A percentile compares a stretch with the other conserved stretches of the same genome.
These are phyloP conservation scores for Trachops cirrhosus DNA, from an alignment of 2,797 vertebrate species.

Conservation along the genomic window DNA sequence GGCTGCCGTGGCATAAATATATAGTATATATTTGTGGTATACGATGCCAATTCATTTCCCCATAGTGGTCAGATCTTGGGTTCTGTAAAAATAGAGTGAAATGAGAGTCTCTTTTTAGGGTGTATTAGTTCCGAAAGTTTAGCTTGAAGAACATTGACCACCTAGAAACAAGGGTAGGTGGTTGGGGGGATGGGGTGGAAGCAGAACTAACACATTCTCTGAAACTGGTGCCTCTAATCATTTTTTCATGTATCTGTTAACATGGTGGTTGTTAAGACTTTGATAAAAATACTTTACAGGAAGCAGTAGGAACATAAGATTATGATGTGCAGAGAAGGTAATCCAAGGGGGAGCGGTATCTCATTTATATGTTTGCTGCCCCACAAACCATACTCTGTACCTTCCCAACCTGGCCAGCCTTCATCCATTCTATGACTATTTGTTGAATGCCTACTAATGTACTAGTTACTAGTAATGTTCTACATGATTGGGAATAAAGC, in stretches of 20 bases:
- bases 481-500: neutral
- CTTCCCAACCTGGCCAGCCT: neutral
- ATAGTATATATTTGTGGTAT: neutral
- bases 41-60: neutral
- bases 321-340: neutral
- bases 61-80: neutral
- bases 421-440: neutral
- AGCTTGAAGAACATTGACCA: neutral
- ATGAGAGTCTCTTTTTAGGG: neutral
- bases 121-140: neutral
- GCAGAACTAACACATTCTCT: neutral
- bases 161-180: neutral
- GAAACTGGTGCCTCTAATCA: neutral
- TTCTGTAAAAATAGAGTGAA: neutral
- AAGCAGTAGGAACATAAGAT: neutral
- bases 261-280: neutral
- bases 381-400: neutral
- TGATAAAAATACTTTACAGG: neutral
- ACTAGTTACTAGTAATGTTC: neutral
- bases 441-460: neutral
- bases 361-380: neutral
- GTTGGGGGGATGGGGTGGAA: neutral
- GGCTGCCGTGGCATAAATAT: neutral
- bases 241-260: neutral
- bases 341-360: neutral